Conservation (phyloP, 2,797 vertebrate species). For the Hoplostethus atlanticus region DNA sequence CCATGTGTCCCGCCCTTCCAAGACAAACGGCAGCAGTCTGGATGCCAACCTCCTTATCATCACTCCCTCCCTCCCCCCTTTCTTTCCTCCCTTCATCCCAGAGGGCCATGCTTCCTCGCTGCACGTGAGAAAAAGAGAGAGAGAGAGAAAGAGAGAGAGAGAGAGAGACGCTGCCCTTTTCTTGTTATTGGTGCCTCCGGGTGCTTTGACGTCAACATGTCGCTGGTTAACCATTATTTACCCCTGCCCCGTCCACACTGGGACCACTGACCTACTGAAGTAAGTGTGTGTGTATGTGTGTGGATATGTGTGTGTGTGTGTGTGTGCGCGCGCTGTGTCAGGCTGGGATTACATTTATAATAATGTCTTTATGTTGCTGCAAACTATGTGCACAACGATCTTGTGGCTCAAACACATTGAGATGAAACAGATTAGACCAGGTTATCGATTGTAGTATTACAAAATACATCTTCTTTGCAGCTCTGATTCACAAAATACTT, state of each 20-base stretch:
- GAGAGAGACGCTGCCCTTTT: slow-evolving; percentile 15
- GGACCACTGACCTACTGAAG: slow-evolving; percentile 67
- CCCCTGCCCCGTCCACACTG: slow-evolving; percentile 31
- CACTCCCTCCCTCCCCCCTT: not conserved
- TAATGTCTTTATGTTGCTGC: not conserved
- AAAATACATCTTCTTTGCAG: not conserved
- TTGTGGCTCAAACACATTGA: not conserved
- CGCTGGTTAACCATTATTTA: slow-evolving; percentile 54
- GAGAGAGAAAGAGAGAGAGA: no score
- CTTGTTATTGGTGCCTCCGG: slow-evolving; percentile 34
- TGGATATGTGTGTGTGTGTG: not conserved
- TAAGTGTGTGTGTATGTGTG: not conserved
- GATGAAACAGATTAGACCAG: not conserved
- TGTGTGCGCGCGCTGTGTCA: slow-evolving; percentile 10
- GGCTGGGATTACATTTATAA: slow-evolving; percentile 1
- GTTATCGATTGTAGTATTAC: not conserved
- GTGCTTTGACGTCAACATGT: slow-evolving; percentile 51
- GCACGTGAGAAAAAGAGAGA: slow-evolving; percentile 21
- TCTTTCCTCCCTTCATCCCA: slow-evolving; percentile 26
- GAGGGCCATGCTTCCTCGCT: slow-evolving; percentile 25
- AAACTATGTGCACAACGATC: not conserved
- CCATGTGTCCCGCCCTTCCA: slow-evolving; percentile 27
- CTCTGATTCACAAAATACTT: not conserved
- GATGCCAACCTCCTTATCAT: slow-evolving; percentile 35
- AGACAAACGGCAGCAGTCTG: slow-evolving; percentile 49